These are phyloP conservation scores for Enteromius viviparus DNA, from an alignment of 2,797 vertebrate genomes.

Conservation along the genomic window DNA sequence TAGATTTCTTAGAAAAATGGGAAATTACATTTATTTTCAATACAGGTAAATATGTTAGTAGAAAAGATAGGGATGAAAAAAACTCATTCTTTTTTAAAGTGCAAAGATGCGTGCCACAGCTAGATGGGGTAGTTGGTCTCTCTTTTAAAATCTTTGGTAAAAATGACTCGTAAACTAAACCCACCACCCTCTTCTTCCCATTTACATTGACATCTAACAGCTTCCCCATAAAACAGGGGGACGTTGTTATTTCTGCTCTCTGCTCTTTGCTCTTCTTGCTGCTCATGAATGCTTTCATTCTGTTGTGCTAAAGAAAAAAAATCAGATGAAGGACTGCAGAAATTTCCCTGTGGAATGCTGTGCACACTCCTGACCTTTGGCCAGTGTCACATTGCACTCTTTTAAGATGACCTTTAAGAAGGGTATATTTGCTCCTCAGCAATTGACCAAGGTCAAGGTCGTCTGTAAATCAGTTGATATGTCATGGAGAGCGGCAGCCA, in stretches of 20 bases:
- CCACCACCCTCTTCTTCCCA: constrained; percentile 57
- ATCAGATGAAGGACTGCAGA: constrained; percentile 63
- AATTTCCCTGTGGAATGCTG: constrained; percentile 64
- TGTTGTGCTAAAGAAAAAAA: constrained; percentile 50
- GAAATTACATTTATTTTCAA: background rate
- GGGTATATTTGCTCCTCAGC: constrained; percentile 59
- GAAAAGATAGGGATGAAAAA: background rate
- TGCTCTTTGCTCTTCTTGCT: constrained; percentile 60
- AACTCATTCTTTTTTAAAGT: background rate
- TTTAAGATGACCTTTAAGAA: constrained; percentile 59
- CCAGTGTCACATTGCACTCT: constrained; percentile 62
- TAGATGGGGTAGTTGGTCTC: constrained; percentile 37
- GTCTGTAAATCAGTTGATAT: constrained; percentile 60
- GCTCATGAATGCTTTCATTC: constrained; percentile 65
- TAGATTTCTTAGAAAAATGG: constrained; percentile 48
- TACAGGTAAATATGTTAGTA: background rate
- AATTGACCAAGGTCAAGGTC: constrained; percentile 55
- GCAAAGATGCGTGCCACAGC: background rate
- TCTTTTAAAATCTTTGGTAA: constrained; percentile 14
- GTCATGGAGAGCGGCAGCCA: constrained; percentile 14
- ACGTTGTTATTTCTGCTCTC: constrained; percentile 69
- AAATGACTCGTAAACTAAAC: constrained; percentile 56
- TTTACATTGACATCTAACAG: constrained; percentile 57
- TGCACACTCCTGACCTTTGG: constrained; percentile 63
- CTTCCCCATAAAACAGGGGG: constrained; percentile 53